Evolutionary conservation across 2,113 vertebrate genomes (phyloP).

Genomic region (Megalops atlanticus): DNA sequence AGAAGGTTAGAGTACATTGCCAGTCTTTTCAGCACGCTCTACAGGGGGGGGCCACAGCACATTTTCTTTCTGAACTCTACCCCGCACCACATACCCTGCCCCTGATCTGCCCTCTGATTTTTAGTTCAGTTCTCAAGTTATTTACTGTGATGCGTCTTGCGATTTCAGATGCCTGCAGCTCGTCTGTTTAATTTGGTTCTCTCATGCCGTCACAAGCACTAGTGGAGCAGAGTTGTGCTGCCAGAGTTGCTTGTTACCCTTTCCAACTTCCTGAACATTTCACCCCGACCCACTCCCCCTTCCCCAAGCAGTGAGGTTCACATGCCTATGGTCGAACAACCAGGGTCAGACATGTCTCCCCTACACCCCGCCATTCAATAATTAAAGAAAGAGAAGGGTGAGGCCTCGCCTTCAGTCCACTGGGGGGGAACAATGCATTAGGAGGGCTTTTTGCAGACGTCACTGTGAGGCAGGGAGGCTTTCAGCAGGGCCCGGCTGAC

Average conservation of each 20-base stretch:
- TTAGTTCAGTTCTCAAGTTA: background rate
- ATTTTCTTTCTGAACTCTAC: background rate
- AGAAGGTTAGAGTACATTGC: background rate
- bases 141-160: background rate
- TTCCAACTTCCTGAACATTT: background rate
- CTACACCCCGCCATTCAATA: constrained; percentile 52
- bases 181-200: background rate
- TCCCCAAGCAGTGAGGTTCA: background rate
- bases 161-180: background rate
- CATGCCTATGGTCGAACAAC: background rate
- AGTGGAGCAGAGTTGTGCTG: background rate
- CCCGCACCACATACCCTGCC: too few species aligned
- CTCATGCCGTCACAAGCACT: too few species aligned
- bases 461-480: constrained; percentile 40
- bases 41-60: background rate
- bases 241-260: background rate
- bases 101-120: too few species aligned
- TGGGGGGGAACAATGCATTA: constrained; percentile 59
- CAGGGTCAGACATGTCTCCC: constrained; percentile 18
- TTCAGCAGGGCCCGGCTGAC: constrained; percentile 39
- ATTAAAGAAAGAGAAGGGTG: constrained; percentile 60
- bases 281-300: background rate
- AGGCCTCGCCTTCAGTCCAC: constrained; percentile 39
- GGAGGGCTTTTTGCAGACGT: constrained; percentile 56
- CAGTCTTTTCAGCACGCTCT: background rate